Conservation (phyloP, 2,797 vertebrate species). For the Coluber constrictor region DNA sequence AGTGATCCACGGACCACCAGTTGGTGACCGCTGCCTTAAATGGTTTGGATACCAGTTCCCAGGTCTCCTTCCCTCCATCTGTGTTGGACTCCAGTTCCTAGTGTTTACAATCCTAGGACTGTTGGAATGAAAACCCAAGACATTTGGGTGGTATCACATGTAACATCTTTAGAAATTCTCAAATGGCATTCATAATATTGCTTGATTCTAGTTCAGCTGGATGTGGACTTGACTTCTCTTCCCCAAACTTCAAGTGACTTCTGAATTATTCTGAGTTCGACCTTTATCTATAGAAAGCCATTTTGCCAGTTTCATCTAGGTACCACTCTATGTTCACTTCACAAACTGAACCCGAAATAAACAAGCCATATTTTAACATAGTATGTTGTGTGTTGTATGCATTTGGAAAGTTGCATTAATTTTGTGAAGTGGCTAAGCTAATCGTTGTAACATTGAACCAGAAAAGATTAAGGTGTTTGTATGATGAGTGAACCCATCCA, state of each 20-base stretch:
- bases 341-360: neutral
- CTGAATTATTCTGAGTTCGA: neutral
- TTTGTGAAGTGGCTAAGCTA: neutral
- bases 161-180: neutral
- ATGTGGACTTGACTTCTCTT: neutral
- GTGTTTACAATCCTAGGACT: neutral
- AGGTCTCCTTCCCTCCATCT: neutral
- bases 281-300: neutral
- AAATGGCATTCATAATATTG: neutral
- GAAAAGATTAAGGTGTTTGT: neutral
- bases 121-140: neutral
- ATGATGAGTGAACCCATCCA: neutral
- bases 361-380: neutral
- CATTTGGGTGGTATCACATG: neutral
- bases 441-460: neutral
- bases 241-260: neutral
- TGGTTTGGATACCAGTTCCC: neutral
- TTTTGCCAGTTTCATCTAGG: neutral
- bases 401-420: neutral
- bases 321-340: neutral
- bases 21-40: neutral
- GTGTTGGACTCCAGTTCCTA: neutral
- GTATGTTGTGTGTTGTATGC: neutral
- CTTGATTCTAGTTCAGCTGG: neutral
- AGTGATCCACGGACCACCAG: too few species aligned